phyloP scores from a whole-genome alignment of 2,888 invertebrate genomes.

The Epinotia nisella region DNA sequence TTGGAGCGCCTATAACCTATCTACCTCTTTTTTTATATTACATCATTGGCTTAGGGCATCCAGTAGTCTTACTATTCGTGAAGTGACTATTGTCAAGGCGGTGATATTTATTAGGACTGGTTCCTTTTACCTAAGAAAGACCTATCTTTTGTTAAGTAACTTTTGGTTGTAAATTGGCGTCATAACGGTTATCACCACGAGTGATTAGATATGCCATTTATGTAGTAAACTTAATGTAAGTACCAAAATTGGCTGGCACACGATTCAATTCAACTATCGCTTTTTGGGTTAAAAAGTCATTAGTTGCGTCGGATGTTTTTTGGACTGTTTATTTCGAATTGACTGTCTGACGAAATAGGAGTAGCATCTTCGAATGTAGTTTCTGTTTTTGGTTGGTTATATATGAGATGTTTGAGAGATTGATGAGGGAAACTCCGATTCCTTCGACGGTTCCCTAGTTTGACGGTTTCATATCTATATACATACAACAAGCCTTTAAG shows the following conservation, averaged over 20 bases:
- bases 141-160: background rate
- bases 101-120: too few relatives aligned
- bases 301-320: slow-evolving; percentile 48
- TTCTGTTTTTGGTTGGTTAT: slow-evolving; percentile 29
- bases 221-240: slow-evolving; percentile 49
- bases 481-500: background rate
- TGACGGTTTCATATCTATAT: background rate
- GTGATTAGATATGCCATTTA: slow-evolving; percentile 58
- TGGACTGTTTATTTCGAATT: slow-evolving; percentile 31
- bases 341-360: slow-evolving; percentile 26
- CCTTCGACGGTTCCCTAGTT: background rate
- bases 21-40: too few relatives aligned
- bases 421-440: background rate
- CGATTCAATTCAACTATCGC: slow-evolving; percentile 50
- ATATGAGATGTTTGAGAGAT: background rate
- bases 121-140: too few relatives aligned
- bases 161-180: slow-evolving; percentile 14
- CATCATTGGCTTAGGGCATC: too few relatives aligned
- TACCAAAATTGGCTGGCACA: slow-evolving; percentile 3
- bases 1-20: too few relatives aligned
- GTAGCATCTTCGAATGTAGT: slow-evolving; percentile 35
- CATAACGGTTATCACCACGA: slow-evolving; percentile 48
- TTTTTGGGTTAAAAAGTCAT: slow-evolving; percentile 52
- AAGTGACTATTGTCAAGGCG: too few relatives aligned
- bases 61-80: too few relatives aligned